Base-by-base conservation (phyloP, 1,140 invertebrate genomes). In the Vanessa atalanta region DNA sequence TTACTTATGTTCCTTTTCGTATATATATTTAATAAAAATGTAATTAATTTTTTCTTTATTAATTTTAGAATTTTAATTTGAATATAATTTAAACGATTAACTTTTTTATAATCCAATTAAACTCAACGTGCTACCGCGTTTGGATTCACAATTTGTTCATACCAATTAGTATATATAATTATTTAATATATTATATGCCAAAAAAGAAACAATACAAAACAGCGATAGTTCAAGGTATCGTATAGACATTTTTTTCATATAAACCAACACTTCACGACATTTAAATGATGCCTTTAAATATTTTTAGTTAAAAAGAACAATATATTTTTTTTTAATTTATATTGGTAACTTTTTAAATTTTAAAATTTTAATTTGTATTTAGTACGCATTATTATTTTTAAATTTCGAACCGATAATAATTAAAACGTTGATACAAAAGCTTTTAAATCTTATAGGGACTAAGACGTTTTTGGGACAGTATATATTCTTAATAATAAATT, bases 371-470 rank as follows among this genome's bases (percentile, higher is more conserved):
- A 20, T 3, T 23, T n/a, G 15, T 57, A 3, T 57, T 23, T n/a
- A 53, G 15, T n/a, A 26, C 26, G 5, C 5, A 8, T 37, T 37
- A 5, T 37, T 60, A 4, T 60, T 61, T 61, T 37, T 37, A 37
- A 61, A 57, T 57, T 61, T 61, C 1, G 31, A 61, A 61, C 3
- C 3, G 6, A 61, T 61, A 37, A 23, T 60, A 3, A 26, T 37
- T 37, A 61, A 12, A n/a, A 61, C 14, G n/a, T 51, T n/a, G 31
- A 31, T 3, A 61, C 20, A 55, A 53, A 53, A 15, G n/a, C 31
- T 76, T 72, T 85, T 89, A 84, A 83, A 83, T 83, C 78, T 83
- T 72, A 67, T 80, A 83, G 65, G 79, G 82, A 84, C 83, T 87
- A 83, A 81, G 57, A 65, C 80, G 51, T 79, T 81, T 84, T 83